Evolutionary conservation across 2,113 vertebrate genomes (phyloP).

Genomic region (Vanacampus margaritifer): DNA sequence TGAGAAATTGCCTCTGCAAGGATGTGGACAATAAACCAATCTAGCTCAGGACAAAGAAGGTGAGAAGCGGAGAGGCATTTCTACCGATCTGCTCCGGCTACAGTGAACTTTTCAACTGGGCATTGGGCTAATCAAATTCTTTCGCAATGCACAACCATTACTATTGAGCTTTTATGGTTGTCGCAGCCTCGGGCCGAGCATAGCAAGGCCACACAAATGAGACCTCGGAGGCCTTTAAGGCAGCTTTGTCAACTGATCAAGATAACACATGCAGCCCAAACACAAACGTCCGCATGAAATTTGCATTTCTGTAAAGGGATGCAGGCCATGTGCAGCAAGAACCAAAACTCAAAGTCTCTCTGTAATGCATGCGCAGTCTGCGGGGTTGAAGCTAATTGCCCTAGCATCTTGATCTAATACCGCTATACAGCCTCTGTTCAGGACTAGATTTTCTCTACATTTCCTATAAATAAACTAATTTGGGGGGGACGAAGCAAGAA

Average conservation of each 20-base stretch:
- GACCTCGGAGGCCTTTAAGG: slow-evolving; percentile 28
- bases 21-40: slow-evolving; percentile 23
- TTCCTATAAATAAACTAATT: not conserved
- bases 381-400: slow-evolving; percentile 22
- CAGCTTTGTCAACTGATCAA: slow-evolving; percentile 49
- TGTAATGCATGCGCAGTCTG: not conserved
- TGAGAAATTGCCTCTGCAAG: slow-evolving; percentile 33
- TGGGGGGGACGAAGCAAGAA: not conserved
- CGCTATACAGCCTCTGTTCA: not conserved
- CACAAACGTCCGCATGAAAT: slow-evolving; percentile 50
- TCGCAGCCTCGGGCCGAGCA: slow-evolving; percentile 12
- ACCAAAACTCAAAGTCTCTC: slow-evolving; percentile 1
- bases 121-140: slow-evolving; percentile 43
- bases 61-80: slow-evolving; percentile 22
- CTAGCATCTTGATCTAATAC: slow-evolving; percentile 19
- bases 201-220: slow-evolving; percentile 12
- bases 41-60: slow-evolving; percentile 28
- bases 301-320: slow-evolving; percentile 38
- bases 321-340: slow-evolving; percentile 4
- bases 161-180: slow-evolving; percentile 24
- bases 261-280: slow-evolving; percentile 41
- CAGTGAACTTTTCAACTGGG: slow-evolving; percentile 19
- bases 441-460: slow-evolving; percentile 8
- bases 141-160: slow-evolving; percentile 32
- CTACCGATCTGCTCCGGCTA: slow-evolving; percentile 8